These are phyloP conservation scores for Xenops minutus DNA, from an alignment of 2,797 vertebrate genomes.

Conservation along the genomic window DNA sequence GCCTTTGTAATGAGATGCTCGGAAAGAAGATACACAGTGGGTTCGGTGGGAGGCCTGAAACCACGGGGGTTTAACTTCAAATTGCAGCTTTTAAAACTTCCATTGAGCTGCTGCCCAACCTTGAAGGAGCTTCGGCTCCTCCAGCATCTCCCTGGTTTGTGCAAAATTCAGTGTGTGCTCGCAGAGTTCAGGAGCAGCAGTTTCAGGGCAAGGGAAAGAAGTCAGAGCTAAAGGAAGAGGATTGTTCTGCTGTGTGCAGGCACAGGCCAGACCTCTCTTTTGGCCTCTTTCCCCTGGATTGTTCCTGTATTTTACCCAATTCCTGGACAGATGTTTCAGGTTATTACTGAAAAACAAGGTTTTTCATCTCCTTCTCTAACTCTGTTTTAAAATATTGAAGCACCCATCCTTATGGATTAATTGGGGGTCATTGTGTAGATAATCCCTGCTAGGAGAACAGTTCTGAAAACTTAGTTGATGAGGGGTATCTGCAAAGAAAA, in stretches of 20 bases:
- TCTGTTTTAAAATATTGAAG: neutral
- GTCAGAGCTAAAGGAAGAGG: neutral
- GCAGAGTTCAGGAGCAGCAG: neutral
- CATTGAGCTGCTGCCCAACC: neutral
- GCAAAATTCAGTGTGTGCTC: neutral
- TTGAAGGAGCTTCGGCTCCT: neutral
- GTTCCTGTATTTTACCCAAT: neutral
- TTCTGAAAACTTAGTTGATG: neutral
- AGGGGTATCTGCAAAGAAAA: neutral
- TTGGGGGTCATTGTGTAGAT: neutral
- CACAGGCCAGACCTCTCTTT: neutral
- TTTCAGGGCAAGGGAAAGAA: neutral
- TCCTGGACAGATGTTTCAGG: neutral
- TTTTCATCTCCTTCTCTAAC: neutral
- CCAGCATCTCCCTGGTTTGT: neutral
- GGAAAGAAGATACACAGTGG: neutral
- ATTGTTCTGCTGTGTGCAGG: neutral
- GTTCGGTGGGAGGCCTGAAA: neutral
- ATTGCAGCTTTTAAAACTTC: neutral
- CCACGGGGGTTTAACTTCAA: neutral
- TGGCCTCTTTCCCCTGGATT: neutral
- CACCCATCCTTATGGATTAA: neutral
- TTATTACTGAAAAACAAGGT: neutral
- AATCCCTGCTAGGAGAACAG: neutral
- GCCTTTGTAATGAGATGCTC: slow-evolving; percentile 9